Conservation (phyloP, 2,113 vertebrate genomes). For the Cavia porcellus region DNA sequence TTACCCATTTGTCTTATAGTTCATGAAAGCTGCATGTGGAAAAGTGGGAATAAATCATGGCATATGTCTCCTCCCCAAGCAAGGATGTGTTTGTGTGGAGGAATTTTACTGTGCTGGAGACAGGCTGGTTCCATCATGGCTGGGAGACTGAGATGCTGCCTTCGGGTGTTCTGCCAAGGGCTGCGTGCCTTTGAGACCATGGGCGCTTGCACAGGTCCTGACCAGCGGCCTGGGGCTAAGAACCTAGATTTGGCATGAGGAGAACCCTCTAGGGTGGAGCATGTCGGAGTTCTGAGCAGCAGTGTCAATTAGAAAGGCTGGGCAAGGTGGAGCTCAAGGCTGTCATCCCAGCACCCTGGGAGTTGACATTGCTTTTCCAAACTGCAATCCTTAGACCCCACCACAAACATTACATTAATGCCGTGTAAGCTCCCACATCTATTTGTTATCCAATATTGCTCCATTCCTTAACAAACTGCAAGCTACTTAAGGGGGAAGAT, state of each 20-base stretch:
- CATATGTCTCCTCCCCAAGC: neutral
- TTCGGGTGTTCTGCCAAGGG: conserved; percentile 40
- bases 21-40: conserved; percentile 64
- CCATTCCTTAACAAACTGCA: neutral
- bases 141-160: neutral
- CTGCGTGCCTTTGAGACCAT: neutral
- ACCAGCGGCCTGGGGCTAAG: neutral
- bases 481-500: neutral
- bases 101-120: neutral
- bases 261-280: conserved; percentile 7
- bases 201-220: neutral
- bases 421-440: neutral
- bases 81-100: conserved; percentile 35
- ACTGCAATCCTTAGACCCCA: neutral
- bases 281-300: conserved; percentile 33
- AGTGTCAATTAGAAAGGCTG: neutral
- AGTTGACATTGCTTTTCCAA: neutral
- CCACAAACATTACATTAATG: neutral
- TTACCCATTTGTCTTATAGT: conserved; percentile 67
- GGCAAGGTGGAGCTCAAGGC: neutral
- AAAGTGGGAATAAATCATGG: conserved; percentile 69
- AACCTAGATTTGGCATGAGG: neutral
- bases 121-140: neutral
- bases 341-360: neutral
- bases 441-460: neutral